Evolutionary conservation across 2,113 vertebrate genomes (phyloP).

Genomic region (Pampusana beccarii): DNA sequence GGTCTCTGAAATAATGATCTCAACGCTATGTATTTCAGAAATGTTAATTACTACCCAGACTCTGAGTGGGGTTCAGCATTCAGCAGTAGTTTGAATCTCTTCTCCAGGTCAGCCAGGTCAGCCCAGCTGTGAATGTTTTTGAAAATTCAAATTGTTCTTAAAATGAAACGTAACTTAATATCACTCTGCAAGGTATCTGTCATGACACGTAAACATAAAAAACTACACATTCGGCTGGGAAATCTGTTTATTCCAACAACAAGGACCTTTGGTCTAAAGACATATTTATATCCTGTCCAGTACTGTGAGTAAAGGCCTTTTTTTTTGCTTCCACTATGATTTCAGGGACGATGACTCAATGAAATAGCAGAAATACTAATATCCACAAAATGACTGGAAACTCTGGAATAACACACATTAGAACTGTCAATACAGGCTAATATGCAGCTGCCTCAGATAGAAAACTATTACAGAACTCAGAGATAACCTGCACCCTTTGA

Average conservation of each 20-base stretch:
- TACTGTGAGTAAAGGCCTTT: not conserved
- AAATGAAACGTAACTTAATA: not conserved
- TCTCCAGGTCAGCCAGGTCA: not conserved
- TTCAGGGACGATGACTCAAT: not conserved
- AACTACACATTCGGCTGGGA: not conserved
- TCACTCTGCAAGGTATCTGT: not conserved
- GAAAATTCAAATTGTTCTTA: not conserved
- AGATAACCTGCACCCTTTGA: slow-evolving; percentile 4
- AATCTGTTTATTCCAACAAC: not conserved
- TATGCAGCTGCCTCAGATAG: not conserved
- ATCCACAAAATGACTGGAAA: slow-evolving; percentile 16
- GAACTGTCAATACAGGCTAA: slow-evolving; percentile 42
- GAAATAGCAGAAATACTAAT: slow-evolving; percentile 39
- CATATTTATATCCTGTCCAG: not conserved
- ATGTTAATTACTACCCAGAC: not conserved
- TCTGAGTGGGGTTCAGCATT: not conserved
- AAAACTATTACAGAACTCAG: not conserved
- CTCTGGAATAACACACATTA: slow-evolving; percentile 23
- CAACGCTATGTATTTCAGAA: not conserved
- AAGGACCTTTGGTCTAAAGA: not conserved
- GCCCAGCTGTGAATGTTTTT: not conserved
- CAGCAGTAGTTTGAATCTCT: not conserved
- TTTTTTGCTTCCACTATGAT: not conserved
- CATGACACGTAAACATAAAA: not conserved
- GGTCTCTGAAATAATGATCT: not conserved